phyloP scores from a whole-genome alignment of 2,797 vertebrate genomes.

The Oreonectes daqikongensis region DNA sequence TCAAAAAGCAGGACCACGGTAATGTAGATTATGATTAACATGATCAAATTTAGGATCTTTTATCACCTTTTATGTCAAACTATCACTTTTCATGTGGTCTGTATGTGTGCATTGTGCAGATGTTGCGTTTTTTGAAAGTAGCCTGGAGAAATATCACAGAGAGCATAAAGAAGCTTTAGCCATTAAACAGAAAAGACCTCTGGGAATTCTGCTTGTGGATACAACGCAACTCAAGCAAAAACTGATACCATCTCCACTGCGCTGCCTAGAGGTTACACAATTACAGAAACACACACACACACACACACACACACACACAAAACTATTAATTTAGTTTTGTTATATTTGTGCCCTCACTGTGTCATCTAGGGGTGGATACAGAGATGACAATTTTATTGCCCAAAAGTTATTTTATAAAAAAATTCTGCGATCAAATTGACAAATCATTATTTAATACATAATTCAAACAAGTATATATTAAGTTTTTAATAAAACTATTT shows the following conservation, averaged over 20 bases:
- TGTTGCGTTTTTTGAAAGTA: constrained; percentile 77
- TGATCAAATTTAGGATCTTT: too few species aligned
- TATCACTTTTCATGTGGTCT: constrained; percentile 16
- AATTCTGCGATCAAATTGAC: too few species aligned
- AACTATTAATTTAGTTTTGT: background rate
- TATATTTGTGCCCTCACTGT: background rate
- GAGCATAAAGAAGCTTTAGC: constrained; percentile 76
- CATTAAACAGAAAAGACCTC: constrained; percentile 73
- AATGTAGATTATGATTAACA: constrained; percentile 20
- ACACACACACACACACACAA: constrained; percentile 31
- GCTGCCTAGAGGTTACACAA: constrained; percentile 79
- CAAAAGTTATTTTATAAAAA: too few species aligned
- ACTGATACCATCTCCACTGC: constrained; percentile 78
- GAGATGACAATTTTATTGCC: too few species aligned
- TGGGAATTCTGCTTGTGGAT: constrained; percentile 85
- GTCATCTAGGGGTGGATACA: too few species aligned
- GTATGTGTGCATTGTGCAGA: constrained; percentile 64
- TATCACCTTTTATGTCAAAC: too few species aligned
- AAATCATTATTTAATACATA: too few species aligned
- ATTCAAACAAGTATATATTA: too few species aligned
- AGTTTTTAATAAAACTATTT: too few species aligned
- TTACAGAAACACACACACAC: constrained; percentile 35
- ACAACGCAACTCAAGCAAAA: constrained; percentile 79
- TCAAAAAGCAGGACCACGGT: constrained; percentile 82
- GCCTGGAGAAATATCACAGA: constrained; percentile 79